phyloP scores from a whole-genome alignment of 2,797 vertebrate genomes.

The Anableps anableps region DNA sequence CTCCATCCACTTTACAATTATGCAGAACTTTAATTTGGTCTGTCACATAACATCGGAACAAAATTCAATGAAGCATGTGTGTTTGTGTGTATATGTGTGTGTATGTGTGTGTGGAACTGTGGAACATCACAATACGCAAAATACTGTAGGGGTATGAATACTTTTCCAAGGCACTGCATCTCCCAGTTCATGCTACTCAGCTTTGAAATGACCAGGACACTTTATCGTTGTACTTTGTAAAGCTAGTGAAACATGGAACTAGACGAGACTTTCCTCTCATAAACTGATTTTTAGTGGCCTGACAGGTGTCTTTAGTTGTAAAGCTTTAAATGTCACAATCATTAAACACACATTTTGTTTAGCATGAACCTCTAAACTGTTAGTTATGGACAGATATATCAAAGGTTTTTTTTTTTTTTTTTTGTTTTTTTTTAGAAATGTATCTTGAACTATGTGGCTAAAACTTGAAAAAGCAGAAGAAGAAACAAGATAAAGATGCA shows the following conservation, averaged over 20 bases:
- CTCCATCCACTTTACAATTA: no score
- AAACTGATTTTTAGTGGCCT: not conserved
- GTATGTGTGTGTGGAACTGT: no score
- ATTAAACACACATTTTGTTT: not conserved
- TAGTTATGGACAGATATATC: not conserved
- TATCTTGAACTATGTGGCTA: not conserved
- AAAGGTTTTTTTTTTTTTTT: not conserved
- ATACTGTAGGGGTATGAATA: not conserved
- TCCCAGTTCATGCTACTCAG: not conserved
- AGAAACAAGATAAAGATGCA: not conserved
- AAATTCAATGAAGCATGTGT: not conserved
- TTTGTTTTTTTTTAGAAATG: not conserved
- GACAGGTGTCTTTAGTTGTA: not conserved
- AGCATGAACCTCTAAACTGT: not conserved
- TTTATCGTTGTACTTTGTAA: not conserved
- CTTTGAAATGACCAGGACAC: not conserved
- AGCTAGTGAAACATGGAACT: not conserved
- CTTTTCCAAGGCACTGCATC: not conserved
- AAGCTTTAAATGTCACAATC: not conserved
- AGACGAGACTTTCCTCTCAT: not conserved
- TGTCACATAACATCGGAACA: not conserved
- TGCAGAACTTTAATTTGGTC: no score
- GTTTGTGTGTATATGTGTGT: no score
- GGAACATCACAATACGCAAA: not conserved
- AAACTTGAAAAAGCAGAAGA: not conserved